Evolutionary conservation across 2,113 vertebrate species (phyloP).

Genomic region (Callospermophilus lateralis): DNA sequence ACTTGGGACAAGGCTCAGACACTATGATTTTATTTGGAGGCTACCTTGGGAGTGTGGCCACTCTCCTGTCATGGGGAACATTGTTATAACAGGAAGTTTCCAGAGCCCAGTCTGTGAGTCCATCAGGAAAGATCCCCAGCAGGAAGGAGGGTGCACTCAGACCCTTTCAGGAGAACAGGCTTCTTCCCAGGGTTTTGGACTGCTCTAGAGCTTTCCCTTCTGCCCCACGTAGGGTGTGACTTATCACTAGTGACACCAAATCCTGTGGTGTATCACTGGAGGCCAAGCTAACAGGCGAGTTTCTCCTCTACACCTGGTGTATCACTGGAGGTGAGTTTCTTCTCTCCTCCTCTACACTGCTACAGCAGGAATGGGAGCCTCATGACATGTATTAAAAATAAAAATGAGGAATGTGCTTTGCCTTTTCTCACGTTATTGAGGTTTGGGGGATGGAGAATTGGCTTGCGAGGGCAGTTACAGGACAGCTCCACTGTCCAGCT

Average conservation of each 20-base stretch:
- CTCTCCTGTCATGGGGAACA: neutral
- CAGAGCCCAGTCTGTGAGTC: neutral
- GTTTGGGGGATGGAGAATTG: neutral
- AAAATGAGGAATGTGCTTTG: neutral
- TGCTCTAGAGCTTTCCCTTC: neutral
- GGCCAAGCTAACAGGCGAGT: neutral
- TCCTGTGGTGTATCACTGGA: neutral
- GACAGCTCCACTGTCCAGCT: neutral
- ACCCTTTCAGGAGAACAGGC: neutral
- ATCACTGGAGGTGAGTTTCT: neutral
- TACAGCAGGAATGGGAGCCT: fast-evolving
- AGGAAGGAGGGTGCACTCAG: neutral
- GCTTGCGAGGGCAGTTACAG: neutral
- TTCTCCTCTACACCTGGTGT: neutral
- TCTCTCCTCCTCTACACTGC: too few relatives aligned
- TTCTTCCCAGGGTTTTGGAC: neutral
- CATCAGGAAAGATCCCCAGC: neutral
- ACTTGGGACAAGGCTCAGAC: neutral
- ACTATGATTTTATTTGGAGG: neutral
- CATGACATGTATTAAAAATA: neutral
- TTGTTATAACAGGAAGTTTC: neutral
- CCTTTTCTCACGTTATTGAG: neutral
- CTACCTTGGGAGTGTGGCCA: neutral
- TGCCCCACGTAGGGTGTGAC: fast-evolving
- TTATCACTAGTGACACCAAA: neutral